These are phyloP conservation scores for Lophius americanus DNA, from an alignment of 2,797 vertebrate species.

Conservation along the genomic window DNA sequence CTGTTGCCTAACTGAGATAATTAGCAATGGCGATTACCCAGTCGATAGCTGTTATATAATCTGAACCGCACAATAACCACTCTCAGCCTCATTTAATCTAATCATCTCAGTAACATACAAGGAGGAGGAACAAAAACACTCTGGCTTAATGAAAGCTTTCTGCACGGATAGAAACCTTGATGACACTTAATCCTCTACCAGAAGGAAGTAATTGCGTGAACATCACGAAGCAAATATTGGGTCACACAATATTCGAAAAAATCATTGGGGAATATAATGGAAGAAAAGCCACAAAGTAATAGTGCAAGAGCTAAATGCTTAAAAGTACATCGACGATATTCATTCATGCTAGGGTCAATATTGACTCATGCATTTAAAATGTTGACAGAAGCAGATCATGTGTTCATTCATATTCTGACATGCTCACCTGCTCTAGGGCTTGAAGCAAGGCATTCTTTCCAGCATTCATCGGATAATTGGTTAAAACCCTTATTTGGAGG, in stretches of 20 bases:
- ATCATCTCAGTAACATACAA: background rate
- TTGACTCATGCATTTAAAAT: conserved; percentile 32
- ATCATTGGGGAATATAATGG: background rate
- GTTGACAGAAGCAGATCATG: background rate
- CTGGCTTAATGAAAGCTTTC: conserved; percentile 9
- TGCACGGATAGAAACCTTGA: conserved; percentile 10
- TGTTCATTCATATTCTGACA: background rate
- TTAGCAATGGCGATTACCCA: background rate
- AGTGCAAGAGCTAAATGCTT: conserved; percentile 12
- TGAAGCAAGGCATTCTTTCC: background rate
- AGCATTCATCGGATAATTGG: background rate
- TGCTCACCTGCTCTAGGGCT: background rate
- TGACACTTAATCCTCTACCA: conserved; percentile 40
- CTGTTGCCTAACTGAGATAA: too few species aligned
- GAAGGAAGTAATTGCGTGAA: conserved; percentile 8
- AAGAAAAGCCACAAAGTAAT: conserved; percentile 16
- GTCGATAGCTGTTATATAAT: background rate
- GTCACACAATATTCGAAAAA: conserved; percentile 13
- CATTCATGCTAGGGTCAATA: conserved; percentile 41
- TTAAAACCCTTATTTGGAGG: too few species aligned
- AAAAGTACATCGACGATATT: conserved; percentile 7
- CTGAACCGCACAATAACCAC: background rate
- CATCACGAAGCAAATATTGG: conserved; percentile 32
- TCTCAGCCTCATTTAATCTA: conserved; percentile 4
- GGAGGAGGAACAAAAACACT: conserved; percentile 34